Conservation (phyloP, 2,888 invertebrate genomes). For the Synergus umbraculus region DNA sequence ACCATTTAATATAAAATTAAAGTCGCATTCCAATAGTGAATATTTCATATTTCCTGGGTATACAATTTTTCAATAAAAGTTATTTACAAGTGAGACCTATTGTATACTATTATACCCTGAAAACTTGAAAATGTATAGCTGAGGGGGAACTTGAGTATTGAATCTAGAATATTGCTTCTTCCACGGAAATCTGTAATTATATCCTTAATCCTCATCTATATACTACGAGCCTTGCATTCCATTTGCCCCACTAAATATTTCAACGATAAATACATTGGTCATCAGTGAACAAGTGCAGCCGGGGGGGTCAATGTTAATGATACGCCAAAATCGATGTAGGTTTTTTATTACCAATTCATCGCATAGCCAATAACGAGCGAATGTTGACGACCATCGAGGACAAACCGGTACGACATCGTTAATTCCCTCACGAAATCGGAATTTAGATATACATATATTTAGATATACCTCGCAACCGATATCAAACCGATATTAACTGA, state of each 20-base stretch:
- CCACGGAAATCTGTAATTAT: background rate
- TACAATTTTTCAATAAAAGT: background rate
- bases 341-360: slow-evolving; percentile 67
- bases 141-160: no score
- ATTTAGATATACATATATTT: background rate
- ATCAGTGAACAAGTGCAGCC: slow-evolving; percentile 47
- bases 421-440: slow-evolving; percentile 51
- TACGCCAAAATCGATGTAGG: slow-evolving; percentile 53
- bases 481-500: no score
- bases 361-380: slow-evolving; percentile 57
- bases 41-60: background rate
- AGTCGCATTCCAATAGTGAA: background rate
- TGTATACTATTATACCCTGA: no score
- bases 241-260: slow-evolving; percentile 52
- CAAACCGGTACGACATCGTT: slow-evolving; percentile 51
- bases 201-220: background rate
- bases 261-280: slow-evolving; percentile 58
- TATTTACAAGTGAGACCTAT: no score
- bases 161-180: background rate
- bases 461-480: background rate
- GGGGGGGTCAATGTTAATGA: slow-evolving; percentile 52
- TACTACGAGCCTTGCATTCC: background rate
- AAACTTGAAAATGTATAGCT: no score
- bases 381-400: slow-evolving; percentile 48
- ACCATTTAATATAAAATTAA: background rate